Evolutionary conservation across 2,888 invertebrate species (phyloP), one percentile per base, ranked within the genome.

Genomic region (Melinaea menophilus): DNA sequence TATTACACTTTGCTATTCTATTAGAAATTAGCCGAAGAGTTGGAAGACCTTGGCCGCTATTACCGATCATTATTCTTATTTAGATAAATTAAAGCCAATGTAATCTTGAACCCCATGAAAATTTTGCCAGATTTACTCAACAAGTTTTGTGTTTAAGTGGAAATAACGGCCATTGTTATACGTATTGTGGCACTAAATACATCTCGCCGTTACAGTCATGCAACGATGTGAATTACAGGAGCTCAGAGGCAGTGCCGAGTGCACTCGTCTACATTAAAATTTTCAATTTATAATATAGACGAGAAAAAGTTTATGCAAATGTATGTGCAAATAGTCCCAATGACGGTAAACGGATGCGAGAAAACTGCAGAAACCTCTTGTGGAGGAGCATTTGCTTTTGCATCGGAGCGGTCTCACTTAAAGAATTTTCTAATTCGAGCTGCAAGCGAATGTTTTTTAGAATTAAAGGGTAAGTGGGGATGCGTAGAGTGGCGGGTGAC

Each of bases 71-170:
- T 61, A 61, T 74, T 66, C 75, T 71, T 72, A 55, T 68, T 22
- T 58, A 54, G 61, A 72, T 31, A 31, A 11, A 5, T 51, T 71
- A 79, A 73, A 78, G 81, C 84, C 86, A 87, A 88, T 88, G 41
- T 62, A 34, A 58, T 56, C 7, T 57, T 54, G 54, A 48, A 58
- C 54, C n/a, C 72, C 73, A 76, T 58, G 5, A 58, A 67, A 86
- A 88, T 90, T 90, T 90, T 88, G 90, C 89, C 89, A 88, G 89
- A 87, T 88, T 88, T 88, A 88, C 89, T 88, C 79, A 76, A 65
- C 69, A 64, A 55, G 61, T 61, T 59, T 62, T 65, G 63, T 77
- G 78, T 69, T 72, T 70, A 72, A 74, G 71, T 77, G 88, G 88
- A 84, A 90, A 89, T 90, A 90, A 89, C 90, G 90, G 90, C 89